These are phyloP conservation scores for Heliconius cydno DNA, from an alignment of 2,888 invertebrate genomes.

Conservation along the genomic window DNA sequence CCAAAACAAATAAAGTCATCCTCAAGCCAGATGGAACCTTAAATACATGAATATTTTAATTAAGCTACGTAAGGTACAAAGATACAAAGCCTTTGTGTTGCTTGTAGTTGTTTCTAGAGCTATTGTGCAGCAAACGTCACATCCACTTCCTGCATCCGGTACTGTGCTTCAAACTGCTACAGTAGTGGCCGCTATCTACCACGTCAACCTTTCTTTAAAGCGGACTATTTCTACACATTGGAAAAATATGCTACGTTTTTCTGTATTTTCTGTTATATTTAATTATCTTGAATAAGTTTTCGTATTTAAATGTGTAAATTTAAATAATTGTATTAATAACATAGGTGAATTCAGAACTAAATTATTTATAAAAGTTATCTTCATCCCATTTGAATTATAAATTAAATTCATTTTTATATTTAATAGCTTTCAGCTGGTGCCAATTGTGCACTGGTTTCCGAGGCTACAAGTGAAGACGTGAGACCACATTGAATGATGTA, in stretches of 20 bases:
- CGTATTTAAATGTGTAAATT: neutral
- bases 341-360: too few species aligned
- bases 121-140: slow-evolving; percentile 63
- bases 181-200: slow-evolving; percentile 47
- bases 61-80: slow-evolving; percentile 31
- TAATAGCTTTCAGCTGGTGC: neutral
- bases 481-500: slow-evolving; percentile 3
- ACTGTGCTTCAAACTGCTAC: slow-evolving; percentile 51
- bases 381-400: neutral
- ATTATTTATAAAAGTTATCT: too few species aligned
- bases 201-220: slow-evolving; percentile 39
- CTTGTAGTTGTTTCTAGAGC: slow-evolving; percentile 49
- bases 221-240: neutral
- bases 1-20: neutral
- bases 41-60: slow-evolving; percentile 36
- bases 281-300: neutral
- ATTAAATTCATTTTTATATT: neutral
- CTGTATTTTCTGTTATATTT: neutral
- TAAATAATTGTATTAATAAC: neutral
- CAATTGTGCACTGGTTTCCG: neutral
- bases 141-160: slow-evolving; percentile 66
- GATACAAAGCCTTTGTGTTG: slow-evolving; percentile 32
- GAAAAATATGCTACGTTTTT: slow-evolving; percentile 9
- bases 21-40: slow-evolving; percentile 9
- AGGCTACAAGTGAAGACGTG: neutral